Conservation (phyloP, 2,797 vertebrate species). For the Phyllotis vaccarum region DNA sequence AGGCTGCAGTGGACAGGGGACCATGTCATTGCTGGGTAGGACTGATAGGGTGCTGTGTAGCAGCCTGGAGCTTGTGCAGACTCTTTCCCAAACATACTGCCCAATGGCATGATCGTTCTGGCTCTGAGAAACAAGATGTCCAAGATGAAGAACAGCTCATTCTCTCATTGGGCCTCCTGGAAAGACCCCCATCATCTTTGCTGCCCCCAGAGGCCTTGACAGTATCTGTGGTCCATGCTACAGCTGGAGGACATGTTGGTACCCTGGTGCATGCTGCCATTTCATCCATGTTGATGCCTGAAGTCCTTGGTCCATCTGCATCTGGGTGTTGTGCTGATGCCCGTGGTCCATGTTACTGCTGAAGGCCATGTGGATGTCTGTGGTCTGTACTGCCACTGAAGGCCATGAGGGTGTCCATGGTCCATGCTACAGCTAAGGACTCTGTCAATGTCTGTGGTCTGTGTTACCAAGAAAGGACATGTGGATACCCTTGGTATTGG, state of each 20-base stretch:
- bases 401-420: neutral
- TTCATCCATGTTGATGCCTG: neutral
- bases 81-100: neutral
- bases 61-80: neutral
- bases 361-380: too few relatives aligned
- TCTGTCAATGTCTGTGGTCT: neutral
- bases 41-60: neutral
- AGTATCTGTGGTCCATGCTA: neutral
- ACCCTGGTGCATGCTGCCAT: neutral
- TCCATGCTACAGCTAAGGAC: neutral
- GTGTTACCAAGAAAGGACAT: neutral
- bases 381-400: neutral
- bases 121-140: neutral
- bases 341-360: too few relatives aligned
- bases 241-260: neutral
- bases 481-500: too few relatives aligned
- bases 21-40: neutral
- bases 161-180: neutral
- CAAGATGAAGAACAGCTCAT: neutral
- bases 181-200: neutral
- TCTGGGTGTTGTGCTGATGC: too few relatives aligned
- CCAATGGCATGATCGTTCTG: neutral
- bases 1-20: neutral
- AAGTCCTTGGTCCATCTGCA: too few relatives aligned
- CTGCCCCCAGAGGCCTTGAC: neutral